Evolutionary conservation across 2,113 vertebrate genomes (phyloP).

Genomic region (Vulpes lagopus): DNA sequence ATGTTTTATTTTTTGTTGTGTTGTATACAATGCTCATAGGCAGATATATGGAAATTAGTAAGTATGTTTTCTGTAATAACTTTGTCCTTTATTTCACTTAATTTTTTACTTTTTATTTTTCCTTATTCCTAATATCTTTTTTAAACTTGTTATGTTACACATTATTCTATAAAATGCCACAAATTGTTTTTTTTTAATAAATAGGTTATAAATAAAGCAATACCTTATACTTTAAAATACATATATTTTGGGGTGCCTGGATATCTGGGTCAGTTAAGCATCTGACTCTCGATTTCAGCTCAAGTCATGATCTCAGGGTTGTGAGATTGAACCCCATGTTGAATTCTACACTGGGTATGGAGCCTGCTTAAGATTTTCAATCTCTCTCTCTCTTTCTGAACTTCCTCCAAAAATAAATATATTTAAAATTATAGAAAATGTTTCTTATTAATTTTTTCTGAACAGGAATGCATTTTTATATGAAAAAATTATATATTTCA

Average conservation of each 20-base stretch:
- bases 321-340: neutral
- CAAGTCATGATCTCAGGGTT: neutral
- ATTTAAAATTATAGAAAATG: neutral
- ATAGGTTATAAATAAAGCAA: neutral
- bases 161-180: neutral
- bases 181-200: neutral
- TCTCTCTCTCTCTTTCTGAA: neutral
- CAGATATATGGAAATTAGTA: neutral
- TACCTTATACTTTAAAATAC: neutral
- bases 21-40: neutral
- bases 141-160: neutral
- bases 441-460: neutral
- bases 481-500: conserved; percentile 27
- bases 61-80: neutral
- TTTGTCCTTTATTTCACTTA: neutral
- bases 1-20: neutral
- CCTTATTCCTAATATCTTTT: neutral
- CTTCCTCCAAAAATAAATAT: no score
- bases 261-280: neutral
- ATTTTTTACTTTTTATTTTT: conserved; percentile 18
- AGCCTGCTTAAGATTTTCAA: neutral
- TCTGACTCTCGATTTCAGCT: neutral
- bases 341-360: neutral
- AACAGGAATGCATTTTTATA: neutral
- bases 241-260: neutral